phyloP scores from a whole-genome alignment of 1,140 invertebrate species.

The Vollenhovia emeryi region DNA sequence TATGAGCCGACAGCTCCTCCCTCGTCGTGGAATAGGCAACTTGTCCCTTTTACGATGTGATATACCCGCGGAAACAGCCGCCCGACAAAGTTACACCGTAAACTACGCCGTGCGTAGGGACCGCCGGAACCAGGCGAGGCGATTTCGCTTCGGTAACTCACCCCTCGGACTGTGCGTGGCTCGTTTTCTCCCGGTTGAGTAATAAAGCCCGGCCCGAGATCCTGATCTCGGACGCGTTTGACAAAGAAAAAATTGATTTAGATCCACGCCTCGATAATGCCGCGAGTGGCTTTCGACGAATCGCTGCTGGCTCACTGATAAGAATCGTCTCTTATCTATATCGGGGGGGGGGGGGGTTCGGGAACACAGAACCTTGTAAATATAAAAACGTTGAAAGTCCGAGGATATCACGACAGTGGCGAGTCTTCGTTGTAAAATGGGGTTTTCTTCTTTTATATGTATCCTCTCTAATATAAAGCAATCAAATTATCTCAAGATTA shows the following conservation, averaged over 20 bases:
- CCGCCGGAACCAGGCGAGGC: constrained; percentile 20
- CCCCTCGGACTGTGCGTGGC: not conserved
- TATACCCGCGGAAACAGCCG: constrained; percentile 57
- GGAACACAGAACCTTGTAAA: too few species aligned
- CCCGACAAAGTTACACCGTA: constrained; percentile 58
- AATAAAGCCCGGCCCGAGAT: constrained; percentile 21
- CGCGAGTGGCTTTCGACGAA: not conserved
- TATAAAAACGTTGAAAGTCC: not conserved
- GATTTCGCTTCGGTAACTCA: constrained; percentile 24
- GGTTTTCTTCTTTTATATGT: not conserved
- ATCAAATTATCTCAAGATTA: not conserved
- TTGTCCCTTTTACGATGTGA: constrained; percentile 65
- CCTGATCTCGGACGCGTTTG: not conserved
- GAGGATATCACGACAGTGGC: not conserved
- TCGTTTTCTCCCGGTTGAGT: constrained; percentile 15
- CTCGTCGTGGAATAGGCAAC: constrained; percentile 36
- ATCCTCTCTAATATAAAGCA: not conserved
- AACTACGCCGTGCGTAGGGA: constrained; percentile 27
- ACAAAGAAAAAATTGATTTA: constrained; percentile 50
- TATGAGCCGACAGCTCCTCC: constrained; percentile 41
- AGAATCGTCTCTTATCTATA: not conserved
- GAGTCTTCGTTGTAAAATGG: not conserved
- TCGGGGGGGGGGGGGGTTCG: too few species aligned
- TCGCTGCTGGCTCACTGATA: not conserved
- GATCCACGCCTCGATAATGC: not conserved